Conservation (phyloP, 2,113 vertebrate species). For the Pao palembangensis region DNA sequence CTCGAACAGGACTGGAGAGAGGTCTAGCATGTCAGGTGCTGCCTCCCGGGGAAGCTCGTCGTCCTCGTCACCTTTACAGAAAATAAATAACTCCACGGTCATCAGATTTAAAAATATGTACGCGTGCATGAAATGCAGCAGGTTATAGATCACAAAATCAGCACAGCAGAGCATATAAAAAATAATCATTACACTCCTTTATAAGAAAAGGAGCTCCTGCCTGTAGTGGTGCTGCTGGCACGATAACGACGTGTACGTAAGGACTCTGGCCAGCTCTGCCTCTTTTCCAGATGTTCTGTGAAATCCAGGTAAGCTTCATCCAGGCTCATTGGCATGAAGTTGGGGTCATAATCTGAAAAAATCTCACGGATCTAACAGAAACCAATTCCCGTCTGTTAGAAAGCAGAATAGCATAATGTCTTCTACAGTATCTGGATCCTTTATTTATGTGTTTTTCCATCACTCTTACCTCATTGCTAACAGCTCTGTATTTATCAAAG, state of each 20-base stretch:
- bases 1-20: conserved; percentile 90
- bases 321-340: conserved; percentile 89
- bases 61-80: conserved; percentile 35
- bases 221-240: conserved; percentile 41
- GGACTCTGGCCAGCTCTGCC: conserved; percentile 83
- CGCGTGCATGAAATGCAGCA: not conserved
- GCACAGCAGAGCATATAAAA: not conserved
- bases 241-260: conserved; percentile 73
- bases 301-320: conserved; percentile 98
- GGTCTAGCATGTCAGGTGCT: conserved; percentile 26
- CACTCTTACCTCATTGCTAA: conserved; percentile 85
- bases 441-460: not conserved
- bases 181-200: not conserved
- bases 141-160: not conserved
- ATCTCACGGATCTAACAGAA: conserved; percentile 83
- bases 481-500: conserved; percentile 89
- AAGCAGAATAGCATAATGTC: not conserved
- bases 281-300: conserved; percentile 86
- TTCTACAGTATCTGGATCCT: not conserved
- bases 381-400: conserved; percentile 17
- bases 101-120: not conserved
- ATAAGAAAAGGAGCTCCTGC: conserved; percentile 19
- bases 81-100: not conserved
- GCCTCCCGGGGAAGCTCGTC: not conserved
- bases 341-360: conserved; percentile 87